Base-by-base conservation (phyloP, 2,113 vertebrate genomes). In the Takifugu bimaculatus region DNA sequence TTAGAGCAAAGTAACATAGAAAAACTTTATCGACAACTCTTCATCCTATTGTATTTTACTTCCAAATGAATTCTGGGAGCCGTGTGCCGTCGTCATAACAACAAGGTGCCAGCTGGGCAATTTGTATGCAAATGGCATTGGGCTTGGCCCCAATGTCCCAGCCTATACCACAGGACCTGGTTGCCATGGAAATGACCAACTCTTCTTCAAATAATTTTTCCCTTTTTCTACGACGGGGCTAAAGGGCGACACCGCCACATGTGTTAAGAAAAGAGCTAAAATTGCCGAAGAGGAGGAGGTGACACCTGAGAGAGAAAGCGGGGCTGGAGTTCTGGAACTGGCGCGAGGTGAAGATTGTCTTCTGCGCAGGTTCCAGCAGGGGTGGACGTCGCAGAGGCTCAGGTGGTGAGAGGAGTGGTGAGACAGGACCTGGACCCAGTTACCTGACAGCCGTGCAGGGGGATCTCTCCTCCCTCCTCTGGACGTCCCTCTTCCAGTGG, bases 51-150 rank as follows among this genome's bases (percentile, higher is more conserved):
- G 65, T 83, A 80, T 87, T 88, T 74, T 75, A 78, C 54, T 76
- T 80, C 78, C 77, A 88, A 85, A 86, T 80, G 77, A 86, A 87
- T 88, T 84, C 82, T 85, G 78, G 82, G 80, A 88, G 78, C 86
- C 87, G 84, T 89, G 86, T 88, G 81, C 83, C 60, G 86, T 91
- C 85, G 89, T 88, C 87, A 90, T 91, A 88, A 88, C 89, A 83
- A 91, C 89, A 89, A 90, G 88, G 89, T 92, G 89, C 84, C 90
- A 92, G 87, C 89, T 91, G 91, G 88, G 72, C 85, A 91, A 91
- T 92, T 90, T 91, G 89, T 85, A 91, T 92, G 90, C 88, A 91
- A 91, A 92, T 91, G 62, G 78, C 11, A 81, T 78, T 69, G 79
- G 78, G 81, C 53, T 79, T 48, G 79, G 86, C 85, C 82, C 85